Evolutionary conservation across 2,113 vertebrate genomes (phyloP).

Genomic region (Nerophis lumbriciformis): DNA sequence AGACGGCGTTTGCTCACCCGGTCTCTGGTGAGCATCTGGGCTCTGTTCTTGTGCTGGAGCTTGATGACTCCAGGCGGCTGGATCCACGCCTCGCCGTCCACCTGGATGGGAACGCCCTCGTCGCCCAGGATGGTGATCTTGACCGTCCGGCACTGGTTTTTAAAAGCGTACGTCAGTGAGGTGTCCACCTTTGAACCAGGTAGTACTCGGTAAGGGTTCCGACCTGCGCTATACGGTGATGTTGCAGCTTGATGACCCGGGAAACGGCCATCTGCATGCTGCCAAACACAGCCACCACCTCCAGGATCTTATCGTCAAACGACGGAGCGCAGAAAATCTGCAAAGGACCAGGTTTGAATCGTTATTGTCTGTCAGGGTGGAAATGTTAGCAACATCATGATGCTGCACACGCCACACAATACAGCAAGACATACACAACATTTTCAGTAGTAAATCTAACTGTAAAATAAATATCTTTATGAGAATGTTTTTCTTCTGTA

Average conservation of each 20-base stretch:
- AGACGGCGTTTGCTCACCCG: conserved; percentile 74
- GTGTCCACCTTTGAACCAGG: neutral
- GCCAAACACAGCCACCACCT: conserved; percentile 95
- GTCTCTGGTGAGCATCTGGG: conserved; percentile 96
- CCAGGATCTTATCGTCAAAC: conserved; percentile 95
- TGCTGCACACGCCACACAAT: no score
- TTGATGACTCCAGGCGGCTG: conserved; percentile 95
- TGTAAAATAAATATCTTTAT: no score
- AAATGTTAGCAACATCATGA: no score
- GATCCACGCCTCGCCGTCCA: conserved; percentile 97
- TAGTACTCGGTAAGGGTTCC: conserved; percentile 1
- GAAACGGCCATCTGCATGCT: conserved; percentile 99
- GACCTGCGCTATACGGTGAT: conserved; percentile 97
- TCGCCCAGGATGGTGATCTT: conserved; percentile 98
- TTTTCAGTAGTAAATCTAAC: no score
- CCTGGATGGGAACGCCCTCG: conserved; percentile 93
- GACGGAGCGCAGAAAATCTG: conserved; percentile 97
- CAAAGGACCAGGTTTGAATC: neutral
- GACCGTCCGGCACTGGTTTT: conserved; percentile 83
- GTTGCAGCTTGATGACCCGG: conserved; percentile 94
- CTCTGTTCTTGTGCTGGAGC: conserved; percentile 95
- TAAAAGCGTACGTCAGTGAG: neutral
- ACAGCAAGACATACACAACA: no score
- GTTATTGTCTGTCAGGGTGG: no score
- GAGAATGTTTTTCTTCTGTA: no score